These are phyloP conservation scores for Ricordea florida DNA, from an alignment of 92 coral and sea anemone genomes.

Conservation along the genomic window DNA sequence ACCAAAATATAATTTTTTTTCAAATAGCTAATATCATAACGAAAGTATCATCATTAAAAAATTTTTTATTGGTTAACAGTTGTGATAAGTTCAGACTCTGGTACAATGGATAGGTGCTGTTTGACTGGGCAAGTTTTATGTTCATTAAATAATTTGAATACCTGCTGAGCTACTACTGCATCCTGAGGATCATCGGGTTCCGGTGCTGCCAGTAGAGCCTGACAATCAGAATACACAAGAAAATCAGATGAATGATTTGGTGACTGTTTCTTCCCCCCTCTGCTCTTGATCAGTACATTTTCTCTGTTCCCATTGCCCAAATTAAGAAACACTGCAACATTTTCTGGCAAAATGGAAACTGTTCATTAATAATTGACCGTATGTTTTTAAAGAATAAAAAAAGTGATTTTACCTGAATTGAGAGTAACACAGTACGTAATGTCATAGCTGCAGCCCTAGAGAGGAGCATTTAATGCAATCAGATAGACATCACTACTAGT, in stretches of 20 bases:
- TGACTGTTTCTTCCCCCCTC: no score
- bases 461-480: no score
- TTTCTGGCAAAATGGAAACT: background rate
- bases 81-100: no score
- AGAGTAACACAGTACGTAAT: constrained; percentile 89
- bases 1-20: no score
- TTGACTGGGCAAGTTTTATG: background rate
- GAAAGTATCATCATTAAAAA: no score
- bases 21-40: no score
- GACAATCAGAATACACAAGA: background rate
- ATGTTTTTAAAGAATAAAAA: background rate
- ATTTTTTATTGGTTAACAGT: no score
- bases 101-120: no score
- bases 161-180: constrained; percentile 98
- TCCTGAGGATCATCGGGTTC: constrained; percentile 99
- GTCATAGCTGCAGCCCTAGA: constrained; percentile 99
- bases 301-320: no score
- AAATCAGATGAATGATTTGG: background rate
- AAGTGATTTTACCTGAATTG: constrained; percentile 83
- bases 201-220: constrained; percentile 91
- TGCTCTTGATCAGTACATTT: no score
- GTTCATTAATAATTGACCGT: no score
- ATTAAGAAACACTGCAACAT: background rate
- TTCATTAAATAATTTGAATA: background rate
- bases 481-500: no score